These are phyloP conservation scores for Mustela lutreola DNA, from an alignment of 2,113 vertebrate genomes.

Conservation along the genomic window DNA sequence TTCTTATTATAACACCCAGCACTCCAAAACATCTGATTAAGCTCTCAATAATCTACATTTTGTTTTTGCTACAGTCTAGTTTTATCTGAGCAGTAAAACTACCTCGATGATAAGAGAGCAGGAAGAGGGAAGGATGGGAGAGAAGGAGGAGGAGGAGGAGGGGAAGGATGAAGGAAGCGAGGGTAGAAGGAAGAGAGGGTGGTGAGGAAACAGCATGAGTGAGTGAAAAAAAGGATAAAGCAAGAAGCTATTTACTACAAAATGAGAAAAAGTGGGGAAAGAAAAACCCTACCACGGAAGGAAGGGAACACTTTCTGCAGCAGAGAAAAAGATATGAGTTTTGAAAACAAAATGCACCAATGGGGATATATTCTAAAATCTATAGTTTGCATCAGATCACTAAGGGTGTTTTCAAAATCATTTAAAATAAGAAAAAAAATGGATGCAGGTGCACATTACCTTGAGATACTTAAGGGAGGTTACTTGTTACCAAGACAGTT, in stretches of 20 bases:
- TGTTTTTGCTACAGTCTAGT: background rate
- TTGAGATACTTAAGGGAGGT: background rate
- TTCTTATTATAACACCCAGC: no score
- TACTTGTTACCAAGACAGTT: constrained; percentile 45
- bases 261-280: background rate
- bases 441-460: background rate
- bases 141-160: background rate
- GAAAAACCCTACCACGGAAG: background rate
- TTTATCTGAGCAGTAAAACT: constrained; percentile 28
- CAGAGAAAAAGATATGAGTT: background rate
- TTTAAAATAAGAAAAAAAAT: constrained; percentile 24
- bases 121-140: background rate
- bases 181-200: background rate
- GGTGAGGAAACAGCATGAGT: background rate
- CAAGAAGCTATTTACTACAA: background rate
- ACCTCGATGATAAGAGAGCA: background rate
- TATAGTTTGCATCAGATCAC: background rate
- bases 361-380: background rate
- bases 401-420: constrained; percentile 17
- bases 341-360: constrained; percentile 3
- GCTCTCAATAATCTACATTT: background rate
- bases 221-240: background rate
- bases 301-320: background rate
- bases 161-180: background rate
- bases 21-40: background rate